Conservation (phyloP, 1,140 invertebrate species). For the Drosophila malerkotliana region DNA sequence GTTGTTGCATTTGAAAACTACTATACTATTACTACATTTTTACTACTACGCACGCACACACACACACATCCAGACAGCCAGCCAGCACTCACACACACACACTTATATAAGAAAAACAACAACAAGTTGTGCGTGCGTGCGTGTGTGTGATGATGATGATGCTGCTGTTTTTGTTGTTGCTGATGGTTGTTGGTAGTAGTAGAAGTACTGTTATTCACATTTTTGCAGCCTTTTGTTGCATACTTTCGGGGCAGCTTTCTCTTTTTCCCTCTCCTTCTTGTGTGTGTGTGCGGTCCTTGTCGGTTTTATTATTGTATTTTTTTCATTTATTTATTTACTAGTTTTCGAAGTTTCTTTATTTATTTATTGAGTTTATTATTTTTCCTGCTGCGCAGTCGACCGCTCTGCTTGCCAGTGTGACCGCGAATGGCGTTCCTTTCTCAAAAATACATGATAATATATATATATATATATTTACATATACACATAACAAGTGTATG, state of each 20-base stretch:
- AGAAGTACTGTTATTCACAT: slow-evolving; percentile 38
- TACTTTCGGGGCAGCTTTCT: slow-evolving; percentile 32
- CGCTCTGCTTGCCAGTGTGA: slow-evolving; percentile 26
- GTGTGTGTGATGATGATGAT: slow-evolving; percentile 27
- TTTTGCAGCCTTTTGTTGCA: slow-evolving; percentile 35
- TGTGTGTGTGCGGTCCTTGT: slow-evolving; percentile 13
- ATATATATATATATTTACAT: neutral
- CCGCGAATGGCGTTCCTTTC: slow-evolving; percentile 9
- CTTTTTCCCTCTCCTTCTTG: neutral
- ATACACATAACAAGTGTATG: neutral
- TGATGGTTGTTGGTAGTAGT: slow-evolving; percentile 3
- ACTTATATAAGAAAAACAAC: slow-evolving; percentile 43
- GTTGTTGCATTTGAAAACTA: slow-evolving; percentile 1
- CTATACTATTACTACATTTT: slow-evolving; percentile 35
- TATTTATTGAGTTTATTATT: slow-evolving; percentile 9
- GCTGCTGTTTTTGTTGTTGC: slow-evolving; percentile 20
- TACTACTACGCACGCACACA: slow-evolving; percentile 35
- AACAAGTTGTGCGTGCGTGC: neutral
- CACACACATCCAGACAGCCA: neutral
- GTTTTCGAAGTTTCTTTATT: slow-evolving; percentile 4
- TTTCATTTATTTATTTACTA: slow-evolving; percentile 14
- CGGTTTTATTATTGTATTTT: neutral
- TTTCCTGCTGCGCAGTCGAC: slow-evolving; percentile 19
- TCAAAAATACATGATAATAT: neutral
- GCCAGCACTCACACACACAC: slow-evolving; percentile 24